Percentiles rank a stretch among this genome's conserved stretches.
Evolutionary conservation across 1,140 invertebrate genomes (phyloP).

Genomic region (Bombus confusus): DNA sequence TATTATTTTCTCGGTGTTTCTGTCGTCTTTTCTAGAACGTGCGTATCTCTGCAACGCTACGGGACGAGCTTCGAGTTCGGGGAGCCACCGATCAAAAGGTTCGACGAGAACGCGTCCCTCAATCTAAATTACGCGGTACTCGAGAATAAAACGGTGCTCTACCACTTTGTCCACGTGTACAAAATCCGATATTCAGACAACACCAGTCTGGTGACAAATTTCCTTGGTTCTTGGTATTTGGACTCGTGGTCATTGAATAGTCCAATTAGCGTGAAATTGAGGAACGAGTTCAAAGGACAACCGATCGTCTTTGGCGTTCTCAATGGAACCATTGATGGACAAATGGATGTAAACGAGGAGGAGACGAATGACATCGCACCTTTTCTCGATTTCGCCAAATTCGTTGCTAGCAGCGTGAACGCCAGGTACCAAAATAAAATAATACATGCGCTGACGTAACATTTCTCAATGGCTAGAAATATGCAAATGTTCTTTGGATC

Average conservation of each 20-base stretch:
- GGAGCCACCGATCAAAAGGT: slow-evolving; percentile 20
- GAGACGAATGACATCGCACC: slow-evolving; percentile 74
- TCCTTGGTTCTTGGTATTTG: slow-evolving; percentile 77
- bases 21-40: slow-evolving; percentile 40
- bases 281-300: slow-evolving; percentile 75
- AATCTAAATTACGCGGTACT: slow-evolving; percentile 54
- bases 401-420: slow-evolving; percentile 76
- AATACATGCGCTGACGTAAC: too few species aligned
- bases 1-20: not conserved
- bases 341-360: slow-evolving; percentile 61
- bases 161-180: slow-evolving; percentile 75
- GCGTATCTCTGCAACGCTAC: slow-evolving; percentile 31
- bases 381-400: slow-evolving; percentile 76
- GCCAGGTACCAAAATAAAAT: slow-evolving; percentile 69
- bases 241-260: slow-evolving; percentile 58
- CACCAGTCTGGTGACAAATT: slow-evolving; percentile 73
- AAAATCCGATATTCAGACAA: slow-evolving; percentile 78
- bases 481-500: not conserved
- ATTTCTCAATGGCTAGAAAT: rapidly evolving
- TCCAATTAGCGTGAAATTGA: slow-evolving; percentile 71
- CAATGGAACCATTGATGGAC: slow-evolving; percentile 75
- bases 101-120: slow-evolving; percentile 45
- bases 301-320: slow-evolving; percentile 78
- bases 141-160: slow-evolving; percentile 62
- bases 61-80: slow-evolving; percentile 10